Conservation (phyloP, 2,888 invertebrate species). For the Meteorus cinctellus region DNA sequence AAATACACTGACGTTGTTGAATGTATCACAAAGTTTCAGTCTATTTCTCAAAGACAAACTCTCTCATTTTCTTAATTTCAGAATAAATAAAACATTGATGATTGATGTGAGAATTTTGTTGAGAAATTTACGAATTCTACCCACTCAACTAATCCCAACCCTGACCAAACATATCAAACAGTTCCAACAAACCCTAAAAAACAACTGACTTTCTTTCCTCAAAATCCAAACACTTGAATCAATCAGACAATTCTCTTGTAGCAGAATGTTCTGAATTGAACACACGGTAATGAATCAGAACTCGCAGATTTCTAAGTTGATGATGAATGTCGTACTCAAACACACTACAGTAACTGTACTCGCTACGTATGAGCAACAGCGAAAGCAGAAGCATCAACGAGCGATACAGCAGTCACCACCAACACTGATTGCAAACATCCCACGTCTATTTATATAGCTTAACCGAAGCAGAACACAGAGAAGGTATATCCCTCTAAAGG, state of each 20-base stretch:
- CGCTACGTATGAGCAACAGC: neutral
- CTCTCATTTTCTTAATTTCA: neutral
- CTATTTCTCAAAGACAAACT: neutral
- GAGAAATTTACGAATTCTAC: no score
- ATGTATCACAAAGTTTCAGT: neutral
- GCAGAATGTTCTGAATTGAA: neutral
- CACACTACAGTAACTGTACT: neutral
- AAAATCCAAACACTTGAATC: no score
- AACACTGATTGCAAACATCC: conserved; percentile 70
- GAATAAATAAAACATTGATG: neutral
- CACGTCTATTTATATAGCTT: conserved; percentile 71
- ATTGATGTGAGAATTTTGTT: no score
- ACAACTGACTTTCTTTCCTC: no score
- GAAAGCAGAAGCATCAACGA: neutral
- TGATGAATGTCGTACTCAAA: neutral
- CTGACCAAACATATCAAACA: no score
- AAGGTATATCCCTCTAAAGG: conserved; percentile 71
- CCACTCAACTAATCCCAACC: no score
- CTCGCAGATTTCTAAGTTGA: neutral
- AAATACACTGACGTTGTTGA: neutral
- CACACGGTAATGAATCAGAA: neutral
- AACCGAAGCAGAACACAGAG: conserved; percentile 70
- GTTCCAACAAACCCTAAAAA: no score
- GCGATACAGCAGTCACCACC: conserved; percentile 53
- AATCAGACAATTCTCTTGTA: no score